Evolutionary conservation across 2,888 invertebrate genomes (phyloP).

Genomic region (Drosophila emarginata): DNA sequence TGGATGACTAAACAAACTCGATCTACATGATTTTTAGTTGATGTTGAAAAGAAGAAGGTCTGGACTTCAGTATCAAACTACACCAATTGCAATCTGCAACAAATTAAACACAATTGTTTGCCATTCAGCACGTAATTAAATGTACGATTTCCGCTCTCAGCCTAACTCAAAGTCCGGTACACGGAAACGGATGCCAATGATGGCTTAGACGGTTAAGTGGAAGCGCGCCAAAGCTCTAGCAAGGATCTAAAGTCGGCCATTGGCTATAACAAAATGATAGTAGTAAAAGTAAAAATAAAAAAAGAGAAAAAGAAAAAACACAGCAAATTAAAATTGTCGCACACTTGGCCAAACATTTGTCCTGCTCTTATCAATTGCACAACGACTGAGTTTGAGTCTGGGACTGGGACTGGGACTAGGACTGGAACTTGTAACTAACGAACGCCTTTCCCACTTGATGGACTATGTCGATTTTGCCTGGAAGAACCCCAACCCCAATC

Average conservation of each 20-base stretch:
- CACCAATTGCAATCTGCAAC: slow-evolving; percentile 17
- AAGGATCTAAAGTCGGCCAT: slow-evolving; percentile 18
- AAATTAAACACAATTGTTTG: slow-evolving; percentile 47
- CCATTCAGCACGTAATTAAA: slow-evolving; percentile 57
- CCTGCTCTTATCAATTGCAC: slow-evolving; percentile 63
- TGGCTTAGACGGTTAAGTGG: slow-evolving; percentile 35
- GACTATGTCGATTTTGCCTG: slow-evolving; percentile 47
- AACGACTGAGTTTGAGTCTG: slow-evolving; percentile 32
- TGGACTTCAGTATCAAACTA: neutral
- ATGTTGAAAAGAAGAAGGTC: slow-evolving; percentile 18
- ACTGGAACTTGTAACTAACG: slow-evolving; percentile 48
- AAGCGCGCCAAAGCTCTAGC: slow-evolving; percentile 26
- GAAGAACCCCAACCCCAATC: slow-evolving; percentile 1
- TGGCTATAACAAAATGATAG: neutral
- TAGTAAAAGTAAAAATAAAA: neutral
- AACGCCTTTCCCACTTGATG: slow-evolving; percentile 58
- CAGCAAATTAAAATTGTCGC: slow-evolving; percentile 57
- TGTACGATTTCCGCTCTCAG: slow-evolving; percentile 44
- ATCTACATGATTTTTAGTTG: slow-evolving; percentile 34
- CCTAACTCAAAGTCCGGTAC: neutral
- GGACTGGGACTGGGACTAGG: slow-evolving; percentile 20
- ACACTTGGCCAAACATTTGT: slow-evolving; percentile 69
- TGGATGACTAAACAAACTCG: slow-evolving; percentile 42
- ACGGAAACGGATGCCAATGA: slow-evolving; percentile 39
- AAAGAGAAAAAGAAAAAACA: slow-evolving; percentile 26